Evolutionary conservation across 2,113 vertebrate species (phyloP).

Genomic region (Balaeniceps rex): DNA sequence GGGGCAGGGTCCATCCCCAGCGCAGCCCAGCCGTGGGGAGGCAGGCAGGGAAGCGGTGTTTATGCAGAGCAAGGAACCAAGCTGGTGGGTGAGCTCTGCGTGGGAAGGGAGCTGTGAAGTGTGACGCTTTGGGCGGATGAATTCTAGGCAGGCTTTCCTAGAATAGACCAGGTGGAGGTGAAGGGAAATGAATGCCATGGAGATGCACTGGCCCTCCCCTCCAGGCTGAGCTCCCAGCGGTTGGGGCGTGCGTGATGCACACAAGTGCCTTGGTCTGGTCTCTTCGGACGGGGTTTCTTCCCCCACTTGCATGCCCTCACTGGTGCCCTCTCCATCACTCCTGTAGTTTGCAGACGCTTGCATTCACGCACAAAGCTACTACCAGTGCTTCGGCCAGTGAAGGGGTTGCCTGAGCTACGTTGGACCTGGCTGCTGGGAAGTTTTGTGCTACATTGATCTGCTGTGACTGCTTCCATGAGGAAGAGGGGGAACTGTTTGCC

Average conservation of each 20-base stretch:
- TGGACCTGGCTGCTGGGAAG: background rate
- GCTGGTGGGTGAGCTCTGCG: background rate
- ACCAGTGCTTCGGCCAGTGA: background rate
- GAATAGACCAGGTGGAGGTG: background rate
- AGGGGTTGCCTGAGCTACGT: background rate
- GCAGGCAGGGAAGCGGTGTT: background rate
- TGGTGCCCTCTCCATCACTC: background rate
- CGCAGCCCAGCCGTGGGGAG: background rate
- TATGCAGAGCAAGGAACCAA: background rate
- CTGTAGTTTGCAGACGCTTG: background rate
- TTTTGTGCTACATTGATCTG: background rate
- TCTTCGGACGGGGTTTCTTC: background rate
- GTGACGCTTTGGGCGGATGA: background rate
- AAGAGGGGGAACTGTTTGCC: background rate
- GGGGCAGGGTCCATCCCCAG: background rate
- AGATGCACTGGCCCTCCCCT: background rate
- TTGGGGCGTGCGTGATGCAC: background rate
- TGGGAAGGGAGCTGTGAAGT: slow-evolving; percentile 28
- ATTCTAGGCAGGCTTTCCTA: background rate
- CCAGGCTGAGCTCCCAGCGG: background rate
- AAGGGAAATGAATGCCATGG: background rate
- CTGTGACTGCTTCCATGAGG: background rate
- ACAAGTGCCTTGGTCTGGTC: background rate
- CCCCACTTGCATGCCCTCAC: accelerated
- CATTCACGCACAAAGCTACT: background rate